Conservation (phyloP, 2,797 vertebrate species). For the Pipistrellus pipistrellus region DNA sequence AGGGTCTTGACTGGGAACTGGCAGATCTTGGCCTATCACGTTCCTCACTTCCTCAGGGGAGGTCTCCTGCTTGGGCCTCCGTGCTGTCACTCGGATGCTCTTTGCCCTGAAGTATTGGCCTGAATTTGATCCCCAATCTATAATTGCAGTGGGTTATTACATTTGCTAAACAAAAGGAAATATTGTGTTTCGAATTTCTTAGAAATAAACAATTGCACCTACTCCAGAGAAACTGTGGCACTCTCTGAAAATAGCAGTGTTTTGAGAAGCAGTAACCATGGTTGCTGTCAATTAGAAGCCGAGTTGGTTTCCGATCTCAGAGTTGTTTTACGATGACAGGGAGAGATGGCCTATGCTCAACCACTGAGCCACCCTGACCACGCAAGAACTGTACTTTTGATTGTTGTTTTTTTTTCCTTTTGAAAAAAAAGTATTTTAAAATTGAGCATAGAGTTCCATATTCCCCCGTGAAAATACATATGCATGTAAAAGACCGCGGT, state of each 20-base stretch:
- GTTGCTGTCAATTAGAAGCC: constrained; percentile 52
- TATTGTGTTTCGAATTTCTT: constrained; percentile 59
- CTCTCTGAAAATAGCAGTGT: constrained; percentile 63
- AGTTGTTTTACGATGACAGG: not conserved
- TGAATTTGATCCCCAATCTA: not conserved
- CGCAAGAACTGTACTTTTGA: not conserved
- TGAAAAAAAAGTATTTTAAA: constrained; percentile 36
- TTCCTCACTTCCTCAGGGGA: not conserved
- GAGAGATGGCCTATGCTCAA: not conserved
- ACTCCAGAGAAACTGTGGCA: constrained; percentile 33
- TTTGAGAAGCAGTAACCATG: constrained; percentile 69
- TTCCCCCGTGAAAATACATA: not conserved
- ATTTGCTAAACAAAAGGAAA: constrained; percentile 48
- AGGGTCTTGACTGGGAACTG: not conserved
- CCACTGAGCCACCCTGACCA: too few relatives aligned
- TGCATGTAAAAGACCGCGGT: not conserved
- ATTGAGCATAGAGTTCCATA: not conserved
- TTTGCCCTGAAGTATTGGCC: not conserved
- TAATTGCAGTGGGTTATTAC: constrained; percentile 21
- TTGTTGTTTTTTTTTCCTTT: not conserved
- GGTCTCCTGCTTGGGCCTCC: not conserved
- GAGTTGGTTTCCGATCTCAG: constrained; percentile 22
- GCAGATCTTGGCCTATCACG: not conserved
- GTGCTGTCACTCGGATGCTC: not conserved
- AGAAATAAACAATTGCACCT: constrained; percentile 59